phyloP scores from a whole-genome alignment of 2,797 vertebrate species.

The Urophycis tenuis region DNA sequence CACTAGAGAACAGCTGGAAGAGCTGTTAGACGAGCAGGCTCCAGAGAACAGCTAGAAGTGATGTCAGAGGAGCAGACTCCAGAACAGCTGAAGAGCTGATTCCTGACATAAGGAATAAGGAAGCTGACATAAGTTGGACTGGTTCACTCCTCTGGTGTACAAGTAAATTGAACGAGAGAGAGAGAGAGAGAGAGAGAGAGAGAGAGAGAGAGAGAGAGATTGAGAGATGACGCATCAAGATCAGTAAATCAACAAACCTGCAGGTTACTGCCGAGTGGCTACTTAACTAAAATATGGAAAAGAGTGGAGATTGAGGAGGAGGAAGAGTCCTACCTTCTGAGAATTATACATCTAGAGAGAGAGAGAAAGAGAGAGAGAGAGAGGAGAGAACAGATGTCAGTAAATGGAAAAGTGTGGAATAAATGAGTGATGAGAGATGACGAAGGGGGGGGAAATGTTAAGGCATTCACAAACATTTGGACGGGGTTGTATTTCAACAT shows the following conservation, averaged over 20 bases:
- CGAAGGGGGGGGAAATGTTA: neutral
- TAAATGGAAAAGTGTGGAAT: slow-evolving; percentile 4
- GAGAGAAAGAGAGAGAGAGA: slow-evolving; percentile 6
- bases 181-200: slow-evolving; percentile 3
- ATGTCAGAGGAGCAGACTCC: too few species aligned
- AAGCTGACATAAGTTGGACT: too few species aligned
- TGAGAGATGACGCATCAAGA: neutral
- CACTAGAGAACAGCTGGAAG: too few species aligned
- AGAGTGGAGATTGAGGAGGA: neutral
- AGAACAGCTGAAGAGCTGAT: too few species aligned
- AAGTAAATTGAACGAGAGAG: neutral
- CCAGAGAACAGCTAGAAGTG: too few species aligned
- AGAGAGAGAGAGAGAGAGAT: slow-evolving; percentile 1
- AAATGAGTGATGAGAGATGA: slow-evolving; percentile 10
- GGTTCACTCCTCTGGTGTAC: too few species aligned
- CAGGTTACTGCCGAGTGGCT: neutral
- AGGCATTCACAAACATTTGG: too few species aligned
- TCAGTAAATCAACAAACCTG: neutral
- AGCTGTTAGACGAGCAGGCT: too few species aligned
- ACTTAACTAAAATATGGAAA: neutral
- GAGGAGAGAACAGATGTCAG: neutral
- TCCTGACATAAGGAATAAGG: too few species aligned
- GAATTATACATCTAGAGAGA: slow-evolving; percentile 11
- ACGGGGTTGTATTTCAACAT: too few species aligned
- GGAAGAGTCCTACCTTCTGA: slow-evolving; percentile 10